Evolutionary conservation across 2,888 invertebrate genomes (phyloP).

Genomic region (Metalampra italica): DNA sequence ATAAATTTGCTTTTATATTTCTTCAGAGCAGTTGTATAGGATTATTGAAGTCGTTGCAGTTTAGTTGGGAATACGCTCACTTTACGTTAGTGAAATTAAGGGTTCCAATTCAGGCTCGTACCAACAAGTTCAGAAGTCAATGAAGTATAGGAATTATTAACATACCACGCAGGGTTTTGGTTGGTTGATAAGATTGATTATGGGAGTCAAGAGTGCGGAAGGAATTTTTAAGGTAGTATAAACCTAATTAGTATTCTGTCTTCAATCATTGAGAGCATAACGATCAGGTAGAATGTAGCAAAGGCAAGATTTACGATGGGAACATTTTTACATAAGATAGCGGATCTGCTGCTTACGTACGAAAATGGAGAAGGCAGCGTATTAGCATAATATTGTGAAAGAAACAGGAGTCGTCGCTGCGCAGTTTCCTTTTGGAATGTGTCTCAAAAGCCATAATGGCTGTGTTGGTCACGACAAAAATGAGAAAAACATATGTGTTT

Average conservation of each 20-base stretch:
- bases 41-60: background rate
- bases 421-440: conserved; percentile 37
- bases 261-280: background rate
- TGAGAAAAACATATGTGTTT: background rate
- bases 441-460: conserved; percentile 21
- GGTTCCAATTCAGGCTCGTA: too few relatives aligned
- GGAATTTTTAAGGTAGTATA: too few relatives aligned
- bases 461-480: background rate
- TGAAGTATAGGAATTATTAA: too few relatives aligned
- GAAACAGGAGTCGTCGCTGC: conserved; percentile 31
- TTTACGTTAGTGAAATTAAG: too few relatives aligned
- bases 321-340: conserved; percentile 40
- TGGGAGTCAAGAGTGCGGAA: too few relatives aligned
- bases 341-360: conserved; percentile 26
- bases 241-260: background rate
- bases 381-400: conserved; percentile 53
- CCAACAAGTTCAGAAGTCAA: too few relatives aligned
- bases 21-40: background rate
- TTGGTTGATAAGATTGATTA: too few relatives aligned
- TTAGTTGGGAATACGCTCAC: background rate
- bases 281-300: conserved; percentile 16
- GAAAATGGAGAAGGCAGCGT: conserved; percentile 37
- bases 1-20: background rate
- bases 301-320: conserved; percentile 39
- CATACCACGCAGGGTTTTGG: too few relatives aligned